Evolutionary conservation across 2,113 vertebrate genomes (phyloP).

Genomic region (Pomatostomus ruficeps): DNA sequence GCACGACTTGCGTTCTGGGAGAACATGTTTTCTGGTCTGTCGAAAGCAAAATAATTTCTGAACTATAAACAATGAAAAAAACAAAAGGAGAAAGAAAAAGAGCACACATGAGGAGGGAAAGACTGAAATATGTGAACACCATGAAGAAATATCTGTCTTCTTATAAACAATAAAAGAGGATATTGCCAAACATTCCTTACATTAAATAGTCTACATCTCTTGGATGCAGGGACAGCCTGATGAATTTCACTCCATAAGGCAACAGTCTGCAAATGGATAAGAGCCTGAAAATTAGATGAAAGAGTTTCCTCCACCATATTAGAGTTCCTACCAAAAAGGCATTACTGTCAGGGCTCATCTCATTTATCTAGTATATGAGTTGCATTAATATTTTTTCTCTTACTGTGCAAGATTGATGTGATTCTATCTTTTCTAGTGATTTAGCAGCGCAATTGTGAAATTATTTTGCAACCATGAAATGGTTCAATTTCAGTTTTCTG

Average conservation of each 20-base stretch:
- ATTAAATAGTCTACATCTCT: neutral
- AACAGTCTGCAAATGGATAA: neutral
- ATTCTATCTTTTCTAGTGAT: conserved; percentile 14
- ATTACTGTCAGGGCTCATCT: neutral
- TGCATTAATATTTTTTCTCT: neutral
- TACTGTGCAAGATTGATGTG: neutral
- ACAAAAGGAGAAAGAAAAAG: neutral
- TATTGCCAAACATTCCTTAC: neutral
- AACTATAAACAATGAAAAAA: neutral
- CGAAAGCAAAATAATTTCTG: neutral
- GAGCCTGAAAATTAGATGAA: neutral
- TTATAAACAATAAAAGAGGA: neutral
- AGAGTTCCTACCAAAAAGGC: neutral
- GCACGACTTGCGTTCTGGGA: neutral
- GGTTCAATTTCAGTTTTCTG: neutral
- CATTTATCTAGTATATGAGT: neutral
- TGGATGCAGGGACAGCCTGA: neutral
- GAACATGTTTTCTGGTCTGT: neutral
- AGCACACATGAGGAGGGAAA: neutral
- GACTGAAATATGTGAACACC: neutral
- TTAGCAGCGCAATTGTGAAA: conserved; percentile 8
- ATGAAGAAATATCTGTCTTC: neutral
- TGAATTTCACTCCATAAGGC: neutral
- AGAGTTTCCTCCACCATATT: neutral
- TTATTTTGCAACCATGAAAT: conserved; percentile 11